Evolutionary conservation across 2,113 vertebrate genomes (phyloP), one percentile per base, ranked within the genome.

Genomic region (Neogobius melanostomus): DNA sequence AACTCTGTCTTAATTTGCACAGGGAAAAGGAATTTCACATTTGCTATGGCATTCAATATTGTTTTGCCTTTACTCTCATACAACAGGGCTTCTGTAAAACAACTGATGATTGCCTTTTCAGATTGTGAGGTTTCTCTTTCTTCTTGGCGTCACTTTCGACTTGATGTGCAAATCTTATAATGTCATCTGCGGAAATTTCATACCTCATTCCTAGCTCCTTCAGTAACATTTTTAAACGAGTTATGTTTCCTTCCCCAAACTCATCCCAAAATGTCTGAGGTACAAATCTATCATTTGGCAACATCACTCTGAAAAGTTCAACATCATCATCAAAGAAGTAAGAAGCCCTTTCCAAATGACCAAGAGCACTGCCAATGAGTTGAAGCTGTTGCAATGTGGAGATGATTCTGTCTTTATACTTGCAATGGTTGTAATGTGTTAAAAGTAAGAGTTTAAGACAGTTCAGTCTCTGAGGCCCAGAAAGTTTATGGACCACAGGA

Each of bases 1-100:
- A 95, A 77, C 2, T 79, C 0, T 53, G 36, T 0, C 16, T 5
- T 0, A 17, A 94, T 86, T 21, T 17, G 6, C 2, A 65, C 52
- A 7, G 93, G 90, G 50, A 90, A 88, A 6, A 95, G 68, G 60
- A 95, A 96, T 66, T 67, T 81, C 42, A 95, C 88, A 61, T 83
- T 72, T 8, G 92, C 79, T 11, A 95, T 81, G 11, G 52, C 69
- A 43, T 92, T 45, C 43, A 94, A 84, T 1, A 0, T 62, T 4
- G 4, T 75, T 6, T 0, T 3, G 0, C 11, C 48, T 0, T n/a
- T 47, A 2, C 21, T 11, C 43, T 16, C 44, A 7, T 79, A 50
- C 0, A 0, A 8, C 8, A 69, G 4, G 8, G 92, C 84, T 8
- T 14, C 2, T 0, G 0, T 0, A 6, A 93, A 65, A 95, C 21